Evolutionary conservation across 2,888 invertebrate genomes (phyloP), one percentile per base, ranked within the genome.

Genomic region (Fragum fragum): DNA sequence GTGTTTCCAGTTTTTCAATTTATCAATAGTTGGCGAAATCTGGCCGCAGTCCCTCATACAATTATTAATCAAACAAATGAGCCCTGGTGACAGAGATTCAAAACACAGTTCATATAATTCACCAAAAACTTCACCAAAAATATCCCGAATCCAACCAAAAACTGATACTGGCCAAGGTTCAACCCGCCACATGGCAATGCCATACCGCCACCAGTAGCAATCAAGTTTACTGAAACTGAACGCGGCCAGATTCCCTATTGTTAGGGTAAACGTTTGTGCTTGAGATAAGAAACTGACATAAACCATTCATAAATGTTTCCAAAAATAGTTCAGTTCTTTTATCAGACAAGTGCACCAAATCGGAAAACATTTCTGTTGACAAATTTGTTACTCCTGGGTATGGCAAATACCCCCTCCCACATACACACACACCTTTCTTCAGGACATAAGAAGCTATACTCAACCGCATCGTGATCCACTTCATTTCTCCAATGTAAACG

Each of bases 111-210:
- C n/a, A n/a, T n/a, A n/a, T n/a, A n/a, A n/a, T n/a, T n/a, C n/a
- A n/a, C n/a, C n/a, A n/a, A n/a, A n/a, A n/a, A n/a, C n/a, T n/a
- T n/a, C n/a, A n/a, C n/a, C 11, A 26, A 21, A 23, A 23, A 23
- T 26, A 2, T 26, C 18, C 57, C 2, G 3, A 18, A 21, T 57
- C 7, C 57, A 57, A n/a, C 23, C 21, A 18, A 14, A 57, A 26
- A 23, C 23, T n/a, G 57, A 57, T 14, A 23, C 57, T 57, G 57
- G 57, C 23, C 23, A 57, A 57, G 57, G 57, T 26, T 23, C 57
- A 18, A 7, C 21, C 57, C 57, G 57, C 57, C 57, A 57, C 57
- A 57, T 57, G 57, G 57, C 57, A 23, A n/a, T 23, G 57, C 57
- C 57, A 57, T 57, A 57, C 57, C 57, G 57, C 57, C 57, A 57